These are phyloP conservation scores for Sarcophaga subvicina DNA, from an alignment of 2,888 invertebrate species.

Conservation along the genomic window DNA sequence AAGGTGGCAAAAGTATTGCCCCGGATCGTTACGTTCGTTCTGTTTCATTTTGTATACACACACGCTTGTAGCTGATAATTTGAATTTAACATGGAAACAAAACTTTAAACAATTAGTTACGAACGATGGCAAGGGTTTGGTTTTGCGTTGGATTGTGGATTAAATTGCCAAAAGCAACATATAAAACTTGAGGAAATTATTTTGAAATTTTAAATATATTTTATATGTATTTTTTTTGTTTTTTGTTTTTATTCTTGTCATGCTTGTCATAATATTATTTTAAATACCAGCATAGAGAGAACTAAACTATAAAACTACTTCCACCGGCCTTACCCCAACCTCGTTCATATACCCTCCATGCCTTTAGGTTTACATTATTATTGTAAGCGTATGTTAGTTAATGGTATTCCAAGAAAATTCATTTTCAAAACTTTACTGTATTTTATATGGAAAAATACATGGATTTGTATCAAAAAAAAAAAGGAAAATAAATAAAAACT, in stretches of 20 bases:
- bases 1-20: neutral
- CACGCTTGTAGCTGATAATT: conserved; percentile 29
- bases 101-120: neutral
- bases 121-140: too few species aligned
- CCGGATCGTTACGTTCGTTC: neutral
- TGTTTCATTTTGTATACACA: neutral
- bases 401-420: neutral
- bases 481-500: neutral
- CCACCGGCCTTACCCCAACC: too few species aligned
- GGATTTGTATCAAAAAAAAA: too few species aligned
- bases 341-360: too few species aligned
- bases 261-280: neutral
- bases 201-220: neutral
- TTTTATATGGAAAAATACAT: too few species aligned
- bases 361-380: too few species aligned
- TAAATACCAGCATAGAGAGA: neutral
- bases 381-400: neutral
- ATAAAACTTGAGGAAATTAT: neutral
- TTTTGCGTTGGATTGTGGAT: neutral
- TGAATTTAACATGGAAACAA: conserved; percentile 48
- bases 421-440: neutral
- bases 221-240: neutral
- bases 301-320: too few species aligned
- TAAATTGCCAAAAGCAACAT: neutral
- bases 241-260: neutral